Percentiles rank a stretch among this genome's conserved stretches.
phyloP scores from a whole-genome alignment of 2,797 vertebrate species.

The Pampus argenteus region DNA sequence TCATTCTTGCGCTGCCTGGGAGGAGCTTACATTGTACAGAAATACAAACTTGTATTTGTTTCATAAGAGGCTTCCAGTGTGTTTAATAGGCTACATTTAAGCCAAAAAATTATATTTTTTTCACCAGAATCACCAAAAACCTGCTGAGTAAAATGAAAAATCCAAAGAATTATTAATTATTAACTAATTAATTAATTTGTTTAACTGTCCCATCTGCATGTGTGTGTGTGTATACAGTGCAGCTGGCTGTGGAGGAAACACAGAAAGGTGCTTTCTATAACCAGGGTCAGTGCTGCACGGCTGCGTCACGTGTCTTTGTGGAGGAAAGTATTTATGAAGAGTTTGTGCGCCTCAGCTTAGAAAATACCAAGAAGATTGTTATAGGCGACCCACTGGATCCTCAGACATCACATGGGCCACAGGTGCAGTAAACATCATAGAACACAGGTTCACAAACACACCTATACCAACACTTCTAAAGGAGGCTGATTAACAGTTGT shows the following conservation, averaged over 20 bases:
- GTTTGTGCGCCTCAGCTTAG: constrained; percentile 92
- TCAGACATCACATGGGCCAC: constrained; percentile 92
- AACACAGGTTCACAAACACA: not conserved
- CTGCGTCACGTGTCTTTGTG: constrained; percentile 93
- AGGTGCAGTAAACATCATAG: constrained; percentile 82
- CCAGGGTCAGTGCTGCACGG: constrained; percentile 97
- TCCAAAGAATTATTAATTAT: no score
- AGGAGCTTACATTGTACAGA: no score
- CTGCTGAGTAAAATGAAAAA: no score
- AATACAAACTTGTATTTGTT: no score
- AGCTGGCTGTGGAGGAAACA: constrained; percentile 93
- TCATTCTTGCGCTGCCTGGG: no score
- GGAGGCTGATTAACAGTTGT: no score
- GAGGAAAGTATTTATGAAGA: constrained; percentile 91
- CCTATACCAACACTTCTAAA: no score
- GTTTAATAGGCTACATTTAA: not conserved
- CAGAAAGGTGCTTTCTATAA: constrained; percentile 97
- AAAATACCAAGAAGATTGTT: constrained; percentile 87
- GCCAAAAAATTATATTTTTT: no score
- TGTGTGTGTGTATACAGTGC: constrained; percentile 83
- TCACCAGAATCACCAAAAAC: no score
- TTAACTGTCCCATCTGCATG: not conserved
- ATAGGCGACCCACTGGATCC: constrained; percentile 93
- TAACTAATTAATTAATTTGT: not conserved
- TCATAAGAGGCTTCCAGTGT: not conserved